Conservation (phyloP, 1,140 invertebrate species). For the Trigoniulus corallinus region DNA sequence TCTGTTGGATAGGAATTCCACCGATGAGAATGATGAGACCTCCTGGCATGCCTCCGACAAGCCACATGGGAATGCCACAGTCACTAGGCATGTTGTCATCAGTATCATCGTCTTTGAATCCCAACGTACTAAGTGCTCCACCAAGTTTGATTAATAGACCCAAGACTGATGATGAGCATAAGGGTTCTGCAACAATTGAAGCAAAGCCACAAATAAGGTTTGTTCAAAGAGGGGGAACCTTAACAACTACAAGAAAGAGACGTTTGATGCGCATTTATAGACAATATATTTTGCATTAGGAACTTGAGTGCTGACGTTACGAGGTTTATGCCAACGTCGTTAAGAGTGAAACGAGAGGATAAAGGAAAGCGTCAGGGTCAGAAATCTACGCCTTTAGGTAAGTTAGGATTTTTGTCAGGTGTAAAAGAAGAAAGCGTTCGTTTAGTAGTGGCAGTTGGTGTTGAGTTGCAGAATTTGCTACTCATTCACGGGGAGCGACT, state of each 20-base stretch:
- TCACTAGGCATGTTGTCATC: conserved; percentile 20
- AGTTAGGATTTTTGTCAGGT: background rate
- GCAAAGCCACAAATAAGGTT: conserved; percentile 79
- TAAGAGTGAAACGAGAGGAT: conserved; percentile 70
- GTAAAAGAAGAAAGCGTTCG: no score
- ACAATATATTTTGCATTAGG: conserved; percentile 23
- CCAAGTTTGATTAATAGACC: conserved; percentile 56
- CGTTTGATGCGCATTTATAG: background rate
- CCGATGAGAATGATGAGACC: conserved; percentile 38
- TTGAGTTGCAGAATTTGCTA: no score
- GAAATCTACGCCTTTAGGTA: conserved; percentile 1
- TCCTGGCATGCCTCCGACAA: conserved; percentile 33
- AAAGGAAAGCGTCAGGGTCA: conserved; percentile 17
- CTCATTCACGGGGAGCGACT: no score
- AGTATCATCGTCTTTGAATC: conserved; percentile 30
- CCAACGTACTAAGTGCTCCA: conserved; percentile 60
- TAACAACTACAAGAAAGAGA: no score
- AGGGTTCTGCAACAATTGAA: conserved; percentile 62
- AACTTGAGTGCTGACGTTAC: conserved; percentile 90
- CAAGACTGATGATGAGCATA: conserved; percentile 19
- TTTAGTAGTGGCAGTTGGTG: no score
- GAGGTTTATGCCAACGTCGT: conserved; percentile 77
- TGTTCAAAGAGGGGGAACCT: background rate
- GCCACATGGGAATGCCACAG: conserved; percentile 18
- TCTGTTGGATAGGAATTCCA: conserved; percentile 23